phyloP scores from a whole-genome alignment of 2,888 invertebrate species.

The Lampropteryx suffumata region DNA sequence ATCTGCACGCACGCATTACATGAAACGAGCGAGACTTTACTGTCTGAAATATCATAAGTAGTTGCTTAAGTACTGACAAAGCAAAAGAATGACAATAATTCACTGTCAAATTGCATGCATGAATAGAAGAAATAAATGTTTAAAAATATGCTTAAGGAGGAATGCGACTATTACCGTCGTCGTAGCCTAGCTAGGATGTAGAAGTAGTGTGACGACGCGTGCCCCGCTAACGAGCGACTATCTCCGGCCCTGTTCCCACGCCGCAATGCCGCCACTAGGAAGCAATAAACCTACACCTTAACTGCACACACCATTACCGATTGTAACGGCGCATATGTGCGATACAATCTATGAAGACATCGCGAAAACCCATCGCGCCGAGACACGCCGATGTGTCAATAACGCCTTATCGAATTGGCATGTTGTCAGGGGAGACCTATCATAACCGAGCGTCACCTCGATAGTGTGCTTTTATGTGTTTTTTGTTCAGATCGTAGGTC shows the following conservation, averaged over 20 bases:
- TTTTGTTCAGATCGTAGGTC: conserved; percentile 27
- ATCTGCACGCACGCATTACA: no score
- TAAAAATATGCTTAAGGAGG: no score
- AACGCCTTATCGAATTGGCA: conserved; percentile 72
- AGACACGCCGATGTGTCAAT: conserved; percentile 54
- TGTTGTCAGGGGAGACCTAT: conserved; percentile 48
- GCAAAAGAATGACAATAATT: no score
- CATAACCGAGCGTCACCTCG: conserved; percentile 34
- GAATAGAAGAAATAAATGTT: no score
- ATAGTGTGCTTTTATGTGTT: conserved; percentile 32
- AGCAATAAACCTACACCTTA: conserved; percentile 80
- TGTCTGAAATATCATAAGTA: no score
- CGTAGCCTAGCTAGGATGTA: conserved; percentile 5
- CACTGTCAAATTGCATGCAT: no score
- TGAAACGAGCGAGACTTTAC: no score
- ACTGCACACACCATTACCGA: conserved; percentile 79
- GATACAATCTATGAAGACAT: conserved; percentile 67
- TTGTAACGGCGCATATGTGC: conserved; percentile 71
- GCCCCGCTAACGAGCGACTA: conserved; percentile 73
- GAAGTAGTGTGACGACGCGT: conserved; percentile 49
- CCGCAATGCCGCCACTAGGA: conserved; percentile 64
- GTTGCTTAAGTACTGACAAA: no score
- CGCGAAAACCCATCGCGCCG: conserved; percentile 37
- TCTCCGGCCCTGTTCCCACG: conserved; percentile 76
- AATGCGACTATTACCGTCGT: neutral